phyloP scores from a whole-genome alignment of 2,888 invertebrate species.

The Leptura quadrifasciata region DNA sequence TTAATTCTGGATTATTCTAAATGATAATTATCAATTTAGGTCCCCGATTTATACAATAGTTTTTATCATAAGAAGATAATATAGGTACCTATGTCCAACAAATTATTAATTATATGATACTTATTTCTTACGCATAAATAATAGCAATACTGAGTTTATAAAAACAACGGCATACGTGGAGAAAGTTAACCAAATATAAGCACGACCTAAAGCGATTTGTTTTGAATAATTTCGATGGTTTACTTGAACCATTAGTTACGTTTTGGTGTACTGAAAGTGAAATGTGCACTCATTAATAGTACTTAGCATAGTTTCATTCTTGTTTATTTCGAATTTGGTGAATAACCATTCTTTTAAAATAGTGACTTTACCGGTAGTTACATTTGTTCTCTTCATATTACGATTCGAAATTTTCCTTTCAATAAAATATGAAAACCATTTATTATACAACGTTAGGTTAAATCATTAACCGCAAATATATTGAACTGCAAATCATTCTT shows the following conservation, averaged over 20 bases:
- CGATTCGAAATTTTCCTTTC: no score
- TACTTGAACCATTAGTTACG: background rate
- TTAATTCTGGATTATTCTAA: no score
- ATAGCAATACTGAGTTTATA: background rate
- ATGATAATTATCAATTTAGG: background rate
- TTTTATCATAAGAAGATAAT: background rate
- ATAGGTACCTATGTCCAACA: background rate
- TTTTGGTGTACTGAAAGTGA: conserved; percentile 11
- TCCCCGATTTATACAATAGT: background rate
- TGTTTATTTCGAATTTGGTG: background rate
- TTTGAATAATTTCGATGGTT: conserved; percentile 23
- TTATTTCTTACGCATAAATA: background rate
- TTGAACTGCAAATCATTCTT: no score
- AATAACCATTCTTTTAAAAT: background rate
- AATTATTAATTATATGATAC: background rate
- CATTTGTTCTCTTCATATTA: no score
- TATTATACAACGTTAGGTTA: no score
- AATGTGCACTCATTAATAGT: background rate
- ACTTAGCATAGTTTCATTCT: background rate
- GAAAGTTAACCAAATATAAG: conserved; percentile 25
- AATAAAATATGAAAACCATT: no score
- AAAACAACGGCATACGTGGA: conserved; percentile 24
- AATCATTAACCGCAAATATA: no score
- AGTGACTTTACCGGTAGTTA: no score
- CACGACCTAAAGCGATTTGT: conserved; percentile 25